Base-by-base conservation (phyloP, 2,797 vertebrate species). In the Bucorvus abyssinicus region DNA sequence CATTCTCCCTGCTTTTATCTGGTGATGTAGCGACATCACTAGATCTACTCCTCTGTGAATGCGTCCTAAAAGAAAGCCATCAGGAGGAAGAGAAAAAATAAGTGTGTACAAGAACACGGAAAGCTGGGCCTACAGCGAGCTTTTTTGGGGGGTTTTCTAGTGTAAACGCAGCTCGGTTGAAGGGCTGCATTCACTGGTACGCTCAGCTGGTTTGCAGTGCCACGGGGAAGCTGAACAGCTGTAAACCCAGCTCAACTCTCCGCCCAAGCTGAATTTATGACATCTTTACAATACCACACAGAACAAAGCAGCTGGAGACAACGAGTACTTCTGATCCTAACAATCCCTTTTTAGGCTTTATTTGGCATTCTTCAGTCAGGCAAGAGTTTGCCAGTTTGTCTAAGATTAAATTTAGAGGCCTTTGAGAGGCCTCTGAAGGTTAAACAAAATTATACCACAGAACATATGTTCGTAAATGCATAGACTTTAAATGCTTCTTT, bases 221-320 rank as follows among this genome's bases (percentile, higher is more conserved):
- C 78, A 29, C 7, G 5, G 70, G 49, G 63, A 61, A 65, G 42
- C 2, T 15, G 93, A 95, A 77, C 36, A 83, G 42, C 53, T 87
- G 32, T 77, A 93, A 89, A 80, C 38, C 50, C n/a, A 55, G 24
- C 16, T 76, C 68, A 81, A 55, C 59, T 94, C 50, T 73, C 50
- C 69, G 69, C 24, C 74, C 90, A 75, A 87, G 71, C 50, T 95
- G 56, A 69, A 93, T 95, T 96, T 91, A 75, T 81, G 77, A 86
- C 71, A 76, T 90, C 68, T 88, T 88, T 81, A 69, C 34, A 71
- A 45, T 93, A 76, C 36, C 40, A 45, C 26, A 29, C 49, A 85
- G 67, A 92, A 94, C 24, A 32, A 92, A 87, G 84, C 82, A 88
- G 69, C 71, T 90, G 85, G 82, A 92, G 59, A 82, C 64, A 79